Evolutionary conservation across 1,140 invertebrate species (phyloP).

Genomic region (Musca vetustissima): DNA sequence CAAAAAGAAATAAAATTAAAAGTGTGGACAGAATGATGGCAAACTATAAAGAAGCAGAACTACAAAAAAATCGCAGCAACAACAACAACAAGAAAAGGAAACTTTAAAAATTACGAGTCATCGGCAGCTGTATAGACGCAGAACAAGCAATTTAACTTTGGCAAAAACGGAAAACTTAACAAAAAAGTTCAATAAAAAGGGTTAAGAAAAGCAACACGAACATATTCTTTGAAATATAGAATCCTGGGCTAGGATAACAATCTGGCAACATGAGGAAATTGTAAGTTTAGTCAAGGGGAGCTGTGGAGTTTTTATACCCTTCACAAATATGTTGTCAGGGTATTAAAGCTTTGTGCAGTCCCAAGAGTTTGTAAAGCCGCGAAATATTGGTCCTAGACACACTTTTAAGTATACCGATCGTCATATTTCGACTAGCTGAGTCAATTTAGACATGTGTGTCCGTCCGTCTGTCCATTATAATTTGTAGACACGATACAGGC

Average conservation of each 20-base stretch:
- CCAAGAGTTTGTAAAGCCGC: too few species aligned
- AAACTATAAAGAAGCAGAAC: too few species aligned
- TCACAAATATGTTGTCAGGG: too few species aligned
- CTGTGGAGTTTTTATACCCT: too few species aligned
- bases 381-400: too few species aligned
- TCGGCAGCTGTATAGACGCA: slow-evolving; percentile 16
- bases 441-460: too few species aligned
- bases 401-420: too few species aligned
- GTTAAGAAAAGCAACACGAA: not conserved
- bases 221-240: not conserved
- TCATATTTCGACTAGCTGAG: too few species aligned
- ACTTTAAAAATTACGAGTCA: slow-evolving; percentile 16
- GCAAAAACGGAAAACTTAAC: not conserved
- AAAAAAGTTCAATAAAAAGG: not conserved
- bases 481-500: too few species aligned
- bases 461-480: too few species aligned
- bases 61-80: too few species aligned
- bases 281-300: not conserved
- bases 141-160: slow-evolving; percentile 19
- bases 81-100: not conserved
- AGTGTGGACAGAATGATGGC: not conserved
- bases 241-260: not conserved
- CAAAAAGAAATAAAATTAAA: slow-evolving; percentile 10
- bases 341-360: too few species aligned
- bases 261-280: not conserved